These are phyloP conservation scores for Valencia hispanica DNA, from an alignment of 2,797 vertebrate genomes.

Conservation along the genomic window DNA sequence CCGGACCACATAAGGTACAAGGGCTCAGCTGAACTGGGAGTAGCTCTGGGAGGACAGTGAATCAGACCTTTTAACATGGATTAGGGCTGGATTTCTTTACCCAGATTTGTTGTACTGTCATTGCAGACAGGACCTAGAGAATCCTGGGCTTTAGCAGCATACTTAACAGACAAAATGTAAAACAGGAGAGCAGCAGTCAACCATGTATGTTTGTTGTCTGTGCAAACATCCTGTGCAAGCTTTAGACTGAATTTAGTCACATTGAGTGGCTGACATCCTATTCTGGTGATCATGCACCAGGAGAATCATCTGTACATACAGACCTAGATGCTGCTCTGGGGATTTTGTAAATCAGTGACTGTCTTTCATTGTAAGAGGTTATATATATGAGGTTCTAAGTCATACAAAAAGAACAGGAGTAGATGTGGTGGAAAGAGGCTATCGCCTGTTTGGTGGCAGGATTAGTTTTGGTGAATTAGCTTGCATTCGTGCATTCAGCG, in stretches of 20 bases:
- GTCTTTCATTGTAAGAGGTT: constrained; percentile 1
- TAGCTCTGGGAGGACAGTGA: constrained; percentile 44
- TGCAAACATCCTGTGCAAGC: constrained; percentile 31
- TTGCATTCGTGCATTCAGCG: constrained; percentile 44
- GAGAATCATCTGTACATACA: constrained; percentile 1
- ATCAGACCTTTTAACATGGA: constrained; percentile 47
- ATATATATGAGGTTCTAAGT: constrained; percentile 12
- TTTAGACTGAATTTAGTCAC: constrained; percentile 12
- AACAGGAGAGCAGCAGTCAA: constrained; percentile 27
- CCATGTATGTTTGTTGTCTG: constrained; percentile 38
- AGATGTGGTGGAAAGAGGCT: constrained; percentile 17
- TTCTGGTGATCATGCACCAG: constrained; percentile 8
- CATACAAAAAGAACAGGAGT: constrained; percentile 22
- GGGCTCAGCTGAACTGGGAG: constrained; percentile 54
- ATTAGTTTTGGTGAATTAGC: constrained; percentile 36
- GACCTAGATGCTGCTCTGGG: constrained; percentile 5
- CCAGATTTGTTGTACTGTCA: constrained; percentile 17
- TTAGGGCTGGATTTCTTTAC: constrained; percentile 29
- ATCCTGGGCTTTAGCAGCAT: constrained; percentile 27
- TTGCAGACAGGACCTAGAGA: constrained; percentile 17
- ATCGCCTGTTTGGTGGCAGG: constrained; percentile 12
- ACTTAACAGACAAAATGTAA: constrained; percentile 29
- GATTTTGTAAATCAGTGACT: neutral
- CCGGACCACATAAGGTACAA: constrained; percentile 62
- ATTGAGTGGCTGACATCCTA: constrained; percentile 5